Percentiles rank a stretch among this genome's conserved stretches.
phyloP scores from a whole-genome alignment of 2,888 invertebrate genomes.

The Epinotia demarniana region DNA sequence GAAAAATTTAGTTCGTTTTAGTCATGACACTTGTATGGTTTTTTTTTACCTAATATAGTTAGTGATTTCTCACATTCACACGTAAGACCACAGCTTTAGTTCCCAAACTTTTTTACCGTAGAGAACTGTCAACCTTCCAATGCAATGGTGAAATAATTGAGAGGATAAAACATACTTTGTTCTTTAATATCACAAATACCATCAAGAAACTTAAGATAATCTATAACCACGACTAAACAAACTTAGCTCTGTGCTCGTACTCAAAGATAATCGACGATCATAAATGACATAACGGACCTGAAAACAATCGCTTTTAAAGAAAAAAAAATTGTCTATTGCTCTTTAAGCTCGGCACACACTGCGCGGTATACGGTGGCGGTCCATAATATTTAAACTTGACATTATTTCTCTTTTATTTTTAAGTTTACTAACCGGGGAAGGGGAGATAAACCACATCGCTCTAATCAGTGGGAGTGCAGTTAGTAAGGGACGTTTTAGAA shows the following conservation, averaged over 20 bases:
- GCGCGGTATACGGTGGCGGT: no score
- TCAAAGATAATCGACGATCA: constrained; percentile 51
- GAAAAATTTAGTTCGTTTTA: neutral
- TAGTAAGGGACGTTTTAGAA: no score
- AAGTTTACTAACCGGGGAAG: no score
- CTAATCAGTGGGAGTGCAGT: no score
- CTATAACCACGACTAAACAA: constrained; percentile 54
- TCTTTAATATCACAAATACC: constrained; percentile 25
- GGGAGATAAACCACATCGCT: no score
- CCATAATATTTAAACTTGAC: no score
- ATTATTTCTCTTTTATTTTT: no score
- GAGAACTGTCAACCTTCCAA: no score
- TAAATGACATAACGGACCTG: constrained; percentile 61
- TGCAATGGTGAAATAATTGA: constrained; percentile 13
- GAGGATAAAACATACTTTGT: constrained; percentile 27
- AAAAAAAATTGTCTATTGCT: constrained; percentile 8
- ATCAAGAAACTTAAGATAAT: constrained; percentile 21
- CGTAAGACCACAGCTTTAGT: neutral
- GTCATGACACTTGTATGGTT: neutral
- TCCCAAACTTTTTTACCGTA: no score
- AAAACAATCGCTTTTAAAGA: constrained; percentile 14
- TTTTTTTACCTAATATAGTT: neutral
- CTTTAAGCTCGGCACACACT: neutral
- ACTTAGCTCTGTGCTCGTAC: constrained; percentile 58
- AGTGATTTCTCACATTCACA: neutral